Percentiles rank a stretch among this genome's conserved stretches.
phyloP scores from a whole-genome alignment of 2,113 vertebrate genomes.

The Aegotheles bennettii region DNA sequence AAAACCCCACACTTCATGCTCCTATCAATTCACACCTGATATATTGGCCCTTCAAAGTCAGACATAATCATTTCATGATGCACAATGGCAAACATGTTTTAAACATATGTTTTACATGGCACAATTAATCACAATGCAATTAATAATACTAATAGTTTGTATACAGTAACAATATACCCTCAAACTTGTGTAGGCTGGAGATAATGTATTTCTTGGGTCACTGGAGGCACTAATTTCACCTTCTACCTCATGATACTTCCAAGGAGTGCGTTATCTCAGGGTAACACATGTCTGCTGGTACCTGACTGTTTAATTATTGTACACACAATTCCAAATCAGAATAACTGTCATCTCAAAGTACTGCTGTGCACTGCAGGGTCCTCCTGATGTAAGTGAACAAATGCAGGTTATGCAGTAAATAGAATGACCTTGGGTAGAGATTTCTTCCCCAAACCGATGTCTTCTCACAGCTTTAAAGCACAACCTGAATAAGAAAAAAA shows the following conservation, averaged over 20 bases:
- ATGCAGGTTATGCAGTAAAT: not conserved
- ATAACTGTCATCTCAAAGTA: slow-evolving; percentile 39
- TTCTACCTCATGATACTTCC: slow-evolving; percentile 46
- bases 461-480: not conserved
- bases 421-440: slow-evolving; percentile 25
- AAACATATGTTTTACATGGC: slow-evolving; percentile 56
- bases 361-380: not conserved
- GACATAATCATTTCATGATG: not conserved
- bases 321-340: slow-evolving; percentile 46
- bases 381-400: slow-evolving; percentile 10
- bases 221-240: slow-evolving; percentile 32
- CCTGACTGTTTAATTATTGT: slow-evolving; percentile 69
- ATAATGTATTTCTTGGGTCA: slow-evolving; percentile 58
- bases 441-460: not conserved
- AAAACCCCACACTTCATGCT: not conserved
- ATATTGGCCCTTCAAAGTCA: not conserved
- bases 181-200: slow-evolving; percentile 5
- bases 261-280: slow-evolving; percentile 66
- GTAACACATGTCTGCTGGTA: slow-evolving; percentile 59
- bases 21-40: not conserved
- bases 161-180: not conserved
- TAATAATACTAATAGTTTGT: not conserved
- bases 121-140: not conserved
- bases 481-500: not conserved
- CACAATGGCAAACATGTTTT: slow-evolving; percentile 33